These are phyloP conservation scores for Chymomyza fuscimana DNA, from an alignment of 2,888 invertebrate species.

Conservation along the genomic window DNA sequence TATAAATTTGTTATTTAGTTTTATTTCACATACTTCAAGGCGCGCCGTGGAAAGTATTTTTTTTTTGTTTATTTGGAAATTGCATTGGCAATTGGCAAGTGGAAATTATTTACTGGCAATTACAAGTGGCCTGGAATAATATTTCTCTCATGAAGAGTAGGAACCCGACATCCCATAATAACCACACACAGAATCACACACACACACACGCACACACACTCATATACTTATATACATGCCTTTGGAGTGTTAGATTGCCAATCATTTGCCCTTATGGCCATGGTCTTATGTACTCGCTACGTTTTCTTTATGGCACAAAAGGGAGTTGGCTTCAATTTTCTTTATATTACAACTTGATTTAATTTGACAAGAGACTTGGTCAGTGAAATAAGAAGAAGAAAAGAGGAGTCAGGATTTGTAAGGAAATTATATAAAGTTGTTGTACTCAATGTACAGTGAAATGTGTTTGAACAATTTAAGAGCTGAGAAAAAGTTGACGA, in stretches of 20 bases:
- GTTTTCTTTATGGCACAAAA: slow-evolving; percentile 74
- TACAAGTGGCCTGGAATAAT: slow-evolving; percentile 39
- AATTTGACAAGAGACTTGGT: slow-evolving; percentile 79
- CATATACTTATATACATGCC: neutral
- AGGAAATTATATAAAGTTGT: neutral
- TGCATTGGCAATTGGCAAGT: slow-evolving; percentile 42
- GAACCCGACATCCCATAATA: neutral
- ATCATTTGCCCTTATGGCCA: slow-evolving; percentile 38
- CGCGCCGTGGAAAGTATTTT: slow-evolving; percentile 4
- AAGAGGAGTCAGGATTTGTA: slow-evolving; percentile 8
- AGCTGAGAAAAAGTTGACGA: neutral
- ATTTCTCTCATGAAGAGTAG: neutral
- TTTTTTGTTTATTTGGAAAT: slow-evolving; percentile 58
- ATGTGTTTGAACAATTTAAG: neutral
- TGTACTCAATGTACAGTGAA: slow-evolving; percentile 4
- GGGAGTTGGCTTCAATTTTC: slow-evolving; percentile 77
- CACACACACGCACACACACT: neutral
- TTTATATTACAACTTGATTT: slow-evolving; percentile 79
- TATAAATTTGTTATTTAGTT: slow-evolving; percentile 65
- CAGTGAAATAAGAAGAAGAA: slow-evolving; percentile 36
- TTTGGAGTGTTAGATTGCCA: slow-evolving; percentile 57
- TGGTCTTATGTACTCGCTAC: slow-evolving; percentile 22
- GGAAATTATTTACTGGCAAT: slow-evolving; percentile 58
- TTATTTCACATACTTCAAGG: slow-evolving; percentile 26
- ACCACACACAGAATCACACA: neutral